Evolutionary conservation across 2,888 invertebrate species (phyloP).

Genomic region (Orthosia gothica): DNA sequence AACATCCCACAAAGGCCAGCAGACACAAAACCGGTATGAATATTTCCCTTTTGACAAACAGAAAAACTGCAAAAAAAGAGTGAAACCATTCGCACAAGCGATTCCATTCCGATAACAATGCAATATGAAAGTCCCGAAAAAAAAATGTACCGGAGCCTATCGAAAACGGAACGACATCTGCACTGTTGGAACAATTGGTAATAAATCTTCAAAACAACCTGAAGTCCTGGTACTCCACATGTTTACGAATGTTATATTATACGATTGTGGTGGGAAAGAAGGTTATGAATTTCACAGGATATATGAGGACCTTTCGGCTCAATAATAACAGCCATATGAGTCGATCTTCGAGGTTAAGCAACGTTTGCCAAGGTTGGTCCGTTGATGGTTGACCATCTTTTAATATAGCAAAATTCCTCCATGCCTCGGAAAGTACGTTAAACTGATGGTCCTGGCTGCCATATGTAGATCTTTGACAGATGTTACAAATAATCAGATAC

Average conservation of each 20-base stretch:
- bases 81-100: conserved; percentile 29
- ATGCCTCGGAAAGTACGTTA: too few relatives aligned
- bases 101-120: conserved; percentile 57
- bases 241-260: conserved; percentile 22
- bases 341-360: too few relatives aligned
- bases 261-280: not conserved
- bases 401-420: too few relatives aligned
- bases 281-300: conserved; percentile 3
- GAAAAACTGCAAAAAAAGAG: not conserved
- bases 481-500: too few relatives aligned
- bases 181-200: conserved; percentile 40
- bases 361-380: too few relatives aligned
- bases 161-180: conserved; percentile 40
- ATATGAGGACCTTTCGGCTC: not conserved
- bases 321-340: too few relatives aligned
- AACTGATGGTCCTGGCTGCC: too few relatives aligned
- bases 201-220: conserved; percentile 49
- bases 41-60: not conserved
- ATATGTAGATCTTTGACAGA: too few relatives aligned
- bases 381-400: too few relatives aligned
- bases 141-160: conserved; percentile 36
- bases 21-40: conserved; percentile 7
- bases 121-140: conserved; percentile 46
- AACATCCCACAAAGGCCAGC: not conserved
- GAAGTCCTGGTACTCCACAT: conserved; percentile 26